phyloP scores from a whole-genome alignment of 1,140 invertebrate species.

The Gonatopus flavifemur region DNA sequence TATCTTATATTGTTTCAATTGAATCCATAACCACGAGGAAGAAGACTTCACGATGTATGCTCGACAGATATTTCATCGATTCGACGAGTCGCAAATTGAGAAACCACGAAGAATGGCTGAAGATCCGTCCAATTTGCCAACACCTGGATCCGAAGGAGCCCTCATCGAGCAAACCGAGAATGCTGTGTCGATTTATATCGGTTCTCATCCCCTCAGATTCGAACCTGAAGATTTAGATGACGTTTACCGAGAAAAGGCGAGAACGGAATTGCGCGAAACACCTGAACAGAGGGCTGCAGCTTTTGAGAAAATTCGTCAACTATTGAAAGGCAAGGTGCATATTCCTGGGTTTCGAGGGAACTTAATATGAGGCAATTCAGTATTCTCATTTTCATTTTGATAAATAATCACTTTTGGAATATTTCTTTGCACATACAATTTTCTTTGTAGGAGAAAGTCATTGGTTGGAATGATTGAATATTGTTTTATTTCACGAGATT shows the following conservation, averaged over 20 bases:
- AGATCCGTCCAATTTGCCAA: not conserved
- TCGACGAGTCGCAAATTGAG: not conserved
- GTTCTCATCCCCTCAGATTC: slow-evolving; percentile 23
- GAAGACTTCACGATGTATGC: slow-evolving; percentile 6
- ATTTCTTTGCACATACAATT: not conserved
- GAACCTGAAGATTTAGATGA: slow-evolving; percentile 31
- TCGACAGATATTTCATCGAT: not conserved
- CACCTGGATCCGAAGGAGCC: not conserved
- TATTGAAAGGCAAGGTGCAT: slow-evolving; percentile 56
- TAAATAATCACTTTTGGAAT: not conserved
- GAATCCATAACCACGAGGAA: too few species aligned
- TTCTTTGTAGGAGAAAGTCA: not conserved
- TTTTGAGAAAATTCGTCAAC: slow-evolving; percentile 38
- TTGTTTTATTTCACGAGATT: not conserved
- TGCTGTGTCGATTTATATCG: slow-evolving; percentile 24
- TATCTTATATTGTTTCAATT: too few species aligned
- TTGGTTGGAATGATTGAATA: not conserved
- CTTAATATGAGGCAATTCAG: not conserved
- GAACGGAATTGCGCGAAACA: slow-evolving; percentile 53
- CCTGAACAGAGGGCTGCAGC: slow-evolving; percentile 44
- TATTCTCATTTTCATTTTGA: slow-evolving; percentile 1
- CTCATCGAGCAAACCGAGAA: not conserved
- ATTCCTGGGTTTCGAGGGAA: not conserved
- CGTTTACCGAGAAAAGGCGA: slow-evolving; percentile 33
- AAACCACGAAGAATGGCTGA: not conserved